These are phyloP conservation scores for Palythoa heliodiscus DNA, from an alignment of 92 coral and sea anemone species.

Conservation along the genomic window DNA sequence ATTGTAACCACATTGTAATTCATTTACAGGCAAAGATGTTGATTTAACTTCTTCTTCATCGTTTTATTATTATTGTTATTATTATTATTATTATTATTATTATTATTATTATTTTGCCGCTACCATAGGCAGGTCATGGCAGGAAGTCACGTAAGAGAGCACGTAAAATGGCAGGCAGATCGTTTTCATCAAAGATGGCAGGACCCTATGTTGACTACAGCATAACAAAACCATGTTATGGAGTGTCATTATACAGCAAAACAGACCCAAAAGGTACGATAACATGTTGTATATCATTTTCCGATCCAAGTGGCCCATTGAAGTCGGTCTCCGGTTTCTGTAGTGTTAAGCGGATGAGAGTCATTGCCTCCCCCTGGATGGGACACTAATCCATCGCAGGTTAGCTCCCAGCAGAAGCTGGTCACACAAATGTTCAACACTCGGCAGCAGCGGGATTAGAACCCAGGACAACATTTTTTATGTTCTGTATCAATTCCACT, in stretches of 20 bases:
- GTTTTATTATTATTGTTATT: too few relatives aligned
- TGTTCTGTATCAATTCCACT: too few relatives aligned
- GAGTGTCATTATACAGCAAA: conserved; percentile 89
- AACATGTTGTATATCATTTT: not conserved
- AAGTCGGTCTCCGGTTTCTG: not conserved
- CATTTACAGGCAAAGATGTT: too few relatives aligned
- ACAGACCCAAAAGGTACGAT: conserved; percentile 86
- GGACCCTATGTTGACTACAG: conserved; percentile 91
- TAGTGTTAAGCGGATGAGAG: too few relatives aligned
- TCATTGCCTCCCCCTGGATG: too few relatives aligned
- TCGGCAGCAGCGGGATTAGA: too few relatives aligned
- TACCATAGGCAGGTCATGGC: conserved; percentile 69
- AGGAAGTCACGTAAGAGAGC: conserved; percentile 70
- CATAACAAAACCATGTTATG: conserved; percentile 85
- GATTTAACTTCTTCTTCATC: too few relatives aligned
- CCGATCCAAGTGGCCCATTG: not conserved
- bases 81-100: too few relatives aligned
- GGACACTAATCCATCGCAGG: too few relatives aligned
- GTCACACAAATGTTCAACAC: too few relatives aligned
- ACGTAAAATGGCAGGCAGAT: conserved; percentile 70
- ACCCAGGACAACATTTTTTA: not conserved
- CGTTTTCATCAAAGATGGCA: conserved; percentile 47
- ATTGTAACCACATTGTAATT: too few relatives aligned
- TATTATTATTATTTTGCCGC: not conserved
- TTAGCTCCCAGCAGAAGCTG: too few relatives aligned